These are phyloP conservation scores for Notarius quadriscutis DNA, from an alignment of 2,113 vertebrate genomes.

Conservation along the genomic window DNA sequence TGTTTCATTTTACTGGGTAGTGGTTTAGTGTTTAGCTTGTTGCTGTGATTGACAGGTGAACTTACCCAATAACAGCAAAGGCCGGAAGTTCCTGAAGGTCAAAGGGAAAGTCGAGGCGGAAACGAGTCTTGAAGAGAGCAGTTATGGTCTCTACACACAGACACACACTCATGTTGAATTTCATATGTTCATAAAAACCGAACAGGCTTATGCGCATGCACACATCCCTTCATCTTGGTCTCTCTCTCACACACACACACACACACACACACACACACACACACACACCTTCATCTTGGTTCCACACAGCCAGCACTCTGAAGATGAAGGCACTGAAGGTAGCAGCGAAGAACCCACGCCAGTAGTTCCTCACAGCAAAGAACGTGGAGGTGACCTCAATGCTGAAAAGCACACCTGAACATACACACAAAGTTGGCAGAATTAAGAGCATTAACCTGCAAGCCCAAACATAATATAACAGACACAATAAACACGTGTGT, in stretches of 20 bases:
- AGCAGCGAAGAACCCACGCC: conserved; percentile 97
- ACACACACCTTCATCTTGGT: conserved; percentile 88
- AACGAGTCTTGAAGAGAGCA: conserved; percentile 94
- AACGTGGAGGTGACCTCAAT: conserved; percentile 98
- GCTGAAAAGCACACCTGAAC: conserved; percentile 93
- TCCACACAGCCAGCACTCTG: conserved; percentile 94
- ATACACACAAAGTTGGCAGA: conserved; percentile 8
- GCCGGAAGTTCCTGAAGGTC: conserved; percentile 97
- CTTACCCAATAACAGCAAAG: conserved; percentile 95
- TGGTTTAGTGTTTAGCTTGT: not conserved
- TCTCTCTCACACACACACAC: conserved; percentile 47
- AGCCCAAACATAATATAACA: not conserved
- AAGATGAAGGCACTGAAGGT: conserved; percentile 99
- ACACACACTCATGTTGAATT: not conserved
- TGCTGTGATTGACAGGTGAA: not conserved
- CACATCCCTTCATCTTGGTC: conserved; percentile 49
- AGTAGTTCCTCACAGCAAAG: conserved; percentile 96
- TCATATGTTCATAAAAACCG: not conserved
- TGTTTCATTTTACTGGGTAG: not conserved
- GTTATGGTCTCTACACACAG: conserved; percentile 88
- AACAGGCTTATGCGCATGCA: not conserved
- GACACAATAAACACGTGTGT: not conserved
- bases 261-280: not conserved
- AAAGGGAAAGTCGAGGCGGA: conserved; percentile 95
- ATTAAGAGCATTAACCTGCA: not conserved